Base-by-base conservation (phyloP, 1,140 invertebrate species). In the Artemia franciscana region DNA sequence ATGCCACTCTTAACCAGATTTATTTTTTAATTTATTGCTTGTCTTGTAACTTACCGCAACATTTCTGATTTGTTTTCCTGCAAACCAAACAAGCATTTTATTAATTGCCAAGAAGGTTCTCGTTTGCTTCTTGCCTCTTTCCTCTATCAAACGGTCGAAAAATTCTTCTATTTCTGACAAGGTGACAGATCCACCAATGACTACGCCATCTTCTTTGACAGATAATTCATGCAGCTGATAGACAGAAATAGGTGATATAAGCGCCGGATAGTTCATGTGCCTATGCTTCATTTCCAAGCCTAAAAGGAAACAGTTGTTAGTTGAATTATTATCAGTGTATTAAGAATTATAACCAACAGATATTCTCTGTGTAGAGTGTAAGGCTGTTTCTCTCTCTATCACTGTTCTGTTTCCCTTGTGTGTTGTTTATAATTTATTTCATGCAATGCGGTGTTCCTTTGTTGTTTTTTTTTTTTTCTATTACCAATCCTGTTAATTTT, bases 41-140 rank as follows among this genome's bases (percentile, higher is more conserved):
- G n/a, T n/a, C n/a, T n/a, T n/a, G n/a, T n/a, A n/a, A 78, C 79
- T 78, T 71, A 83, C 81, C 28, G 80, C 81, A 60, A 82, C 81
- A 71, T 85, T 95, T 65, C 91, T 78, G 61, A 96, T 90, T 77
- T 96, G 92, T 71, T 84, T 88, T 24, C 92, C 89, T 64, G 91
- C 91, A 78, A 96, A 96, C 82, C 85, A 93, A 69, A 88, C 81
- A 2, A 96, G 74, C 84, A 96, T 96, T 62, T 87, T 81, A 23
- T 84, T 75, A 56, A 90, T 80, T 26, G 82, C 80, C 62, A 75
- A 69, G 68, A 86, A 88, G 60, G 87, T 77, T 71, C 83, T 78
- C 0, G 84, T 90, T 64, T 74, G 71, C 51, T 70, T 62, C 60
- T 72, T 73, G 58, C 79, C 78, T 67, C 79, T 68, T 59, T 70